A percentile compares a stretch with the other conserved stretches of the same genome.
Conservation (phyloP, 2,888 invertebrate species). For the Aphodius sticticus region DNA sequence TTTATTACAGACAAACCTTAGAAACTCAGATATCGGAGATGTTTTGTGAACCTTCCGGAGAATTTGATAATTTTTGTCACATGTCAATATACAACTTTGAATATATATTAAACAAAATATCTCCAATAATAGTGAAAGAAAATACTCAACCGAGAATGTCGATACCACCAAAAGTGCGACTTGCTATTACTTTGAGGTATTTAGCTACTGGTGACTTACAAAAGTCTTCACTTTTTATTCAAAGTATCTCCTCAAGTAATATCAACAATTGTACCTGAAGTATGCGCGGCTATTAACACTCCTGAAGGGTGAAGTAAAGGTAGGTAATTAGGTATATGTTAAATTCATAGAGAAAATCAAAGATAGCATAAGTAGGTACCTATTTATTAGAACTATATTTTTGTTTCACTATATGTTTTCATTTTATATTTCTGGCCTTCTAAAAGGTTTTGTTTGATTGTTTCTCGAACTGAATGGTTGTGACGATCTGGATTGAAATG, state of each 20-base stretch:
- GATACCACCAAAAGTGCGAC: neutral
- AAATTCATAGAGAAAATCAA: neutral
- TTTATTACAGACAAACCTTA: too few species aligned
- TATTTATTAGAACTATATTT: neutral
- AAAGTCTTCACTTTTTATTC: too few species aligned
- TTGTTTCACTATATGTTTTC: neutral
- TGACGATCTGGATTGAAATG: too few species aligned
- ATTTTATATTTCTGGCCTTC: too few species aligned
- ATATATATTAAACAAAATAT: neutral
- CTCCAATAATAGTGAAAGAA: constrained; percentile 7
- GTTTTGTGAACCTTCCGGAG: too few species aligned
- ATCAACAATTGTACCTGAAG: constrained; percentile 7
- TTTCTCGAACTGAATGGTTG: too few species aligned
- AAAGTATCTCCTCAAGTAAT: neutral
- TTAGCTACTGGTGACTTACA: neutral
- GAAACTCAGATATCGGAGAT: too few species aligned
- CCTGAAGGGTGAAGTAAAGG: constrained; percentile 1
- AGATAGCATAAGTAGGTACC: too few species aligned
- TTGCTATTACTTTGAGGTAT: too few species aligned
- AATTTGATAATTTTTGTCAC: too few species aligned
- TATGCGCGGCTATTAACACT: neutral
- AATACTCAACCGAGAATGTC: neutral
- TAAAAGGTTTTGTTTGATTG: too few species aligned
- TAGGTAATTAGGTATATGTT: neutral
- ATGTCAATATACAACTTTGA: too few species aligned